Base-by-base conservation (phyloP, 2,888 invertebrate species). In the Sabatieria punctata region DNA sequence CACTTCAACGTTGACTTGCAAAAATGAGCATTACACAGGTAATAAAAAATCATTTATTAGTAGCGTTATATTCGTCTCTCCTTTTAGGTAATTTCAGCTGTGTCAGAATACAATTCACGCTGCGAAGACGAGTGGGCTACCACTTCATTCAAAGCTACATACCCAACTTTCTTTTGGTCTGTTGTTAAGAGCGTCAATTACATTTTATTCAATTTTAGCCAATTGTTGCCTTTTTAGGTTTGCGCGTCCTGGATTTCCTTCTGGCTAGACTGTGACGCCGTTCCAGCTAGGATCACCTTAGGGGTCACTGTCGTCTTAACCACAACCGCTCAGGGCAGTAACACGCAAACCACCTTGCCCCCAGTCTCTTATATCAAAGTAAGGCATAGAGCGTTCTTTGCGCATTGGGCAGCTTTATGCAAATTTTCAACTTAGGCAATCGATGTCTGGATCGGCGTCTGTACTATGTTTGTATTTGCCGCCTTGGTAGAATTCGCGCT, bases 401-500 rank as follows among this genome's bases (percentile, higher is more conserved):
- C n/a, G n/a, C n/a, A n/a, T n/a, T n/a, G n/a, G n/a, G n/a, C n/a
- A n/a, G n/a, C n/a, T n/a, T n/a, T n/a, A n/a, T n/a, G n/a, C n/a
- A n/a, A n/a, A n/a, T n/a, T n/a, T n/a, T n/a, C n/a, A 33, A 33
- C 23, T 41, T 41, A 45, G 45, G 45, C 45, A 6, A 45, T 45
- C 18, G 45, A 45, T 43, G 22, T 45, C 4, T 45, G 45, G 45
- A 27, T 39, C 13, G 45, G 45, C 22, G 30, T 42, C 18, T 45
- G 45, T 22, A 45, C 45, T 6, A 21, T 18, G 13, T 46, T 48
- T 19, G 47, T 46, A 11, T 46, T 47, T 22, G 11, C 47, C 11
- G 44, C 46, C 4, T 25, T 46, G 23, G 47, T 46, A 25, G 46
- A 47, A 26, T 46, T 46, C 47, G 47, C 47, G 15, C 30, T 48